Conservation (phyloP, 2,113 vertebrate species). For the Psilopsiagon aymara region DNA sequence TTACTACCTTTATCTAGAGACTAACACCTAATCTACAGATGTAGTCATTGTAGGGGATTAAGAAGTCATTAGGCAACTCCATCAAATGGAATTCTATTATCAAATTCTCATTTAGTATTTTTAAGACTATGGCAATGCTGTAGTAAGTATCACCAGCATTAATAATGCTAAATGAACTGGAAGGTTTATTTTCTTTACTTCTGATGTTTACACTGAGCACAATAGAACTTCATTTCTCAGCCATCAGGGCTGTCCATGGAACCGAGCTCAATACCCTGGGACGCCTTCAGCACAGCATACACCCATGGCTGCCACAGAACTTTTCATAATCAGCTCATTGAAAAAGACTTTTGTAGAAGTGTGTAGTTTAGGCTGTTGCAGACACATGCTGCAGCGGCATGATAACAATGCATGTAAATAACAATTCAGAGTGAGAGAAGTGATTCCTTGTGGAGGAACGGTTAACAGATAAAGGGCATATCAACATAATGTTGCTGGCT, state of each 20-base stretch:
- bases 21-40: neutral
- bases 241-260: neutral
- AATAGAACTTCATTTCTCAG: neutral
- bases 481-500: no score
- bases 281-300: neutral
- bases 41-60: neutral
- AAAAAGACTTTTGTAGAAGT: neutral
- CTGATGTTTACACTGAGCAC: neutral
- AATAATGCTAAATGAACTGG: neutral
- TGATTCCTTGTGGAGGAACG: no score
- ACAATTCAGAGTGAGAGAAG: neutral
- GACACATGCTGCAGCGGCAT: neutral
- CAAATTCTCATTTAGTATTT: neutral
- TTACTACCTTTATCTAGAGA: neutral
- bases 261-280: neutral
- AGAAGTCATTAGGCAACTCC: neutral
- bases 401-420: neutral
- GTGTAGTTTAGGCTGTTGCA: neutral
- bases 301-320: neutral
- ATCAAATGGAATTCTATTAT: neutral
- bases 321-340: neutral
- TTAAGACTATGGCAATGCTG: neutral
- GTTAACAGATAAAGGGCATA: no score
- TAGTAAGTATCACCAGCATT: neutral
- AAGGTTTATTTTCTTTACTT: neutral